Percentiles rank a stretch among this genome's conserved stretches.
phyloP scores from a whole-genome alignment of 64 coral and sea anemone species.

The Porites australiensis region DNA sequence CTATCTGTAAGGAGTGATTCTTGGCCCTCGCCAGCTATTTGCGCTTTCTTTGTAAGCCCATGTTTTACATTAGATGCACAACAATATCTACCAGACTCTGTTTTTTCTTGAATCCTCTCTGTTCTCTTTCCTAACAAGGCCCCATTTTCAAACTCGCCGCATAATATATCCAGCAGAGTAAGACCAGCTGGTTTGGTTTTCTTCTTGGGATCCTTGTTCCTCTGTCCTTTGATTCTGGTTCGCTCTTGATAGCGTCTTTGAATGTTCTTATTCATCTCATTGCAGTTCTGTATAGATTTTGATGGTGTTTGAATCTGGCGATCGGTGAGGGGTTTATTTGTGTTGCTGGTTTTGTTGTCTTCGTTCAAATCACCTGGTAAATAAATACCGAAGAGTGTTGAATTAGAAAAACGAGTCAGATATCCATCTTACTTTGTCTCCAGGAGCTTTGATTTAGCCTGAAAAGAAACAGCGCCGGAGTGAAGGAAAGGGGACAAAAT shows the following conservation, averaged over 20 bases:
- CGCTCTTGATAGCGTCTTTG: background rate
- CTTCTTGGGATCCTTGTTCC: background rate
- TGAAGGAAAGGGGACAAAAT: too few relatives aligned
- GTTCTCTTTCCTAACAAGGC: background rate
- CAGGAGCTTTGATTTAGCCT: too few relatives aligned
- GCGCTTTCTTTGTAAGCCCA: background rate
- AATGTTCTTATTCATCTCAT: background rate
- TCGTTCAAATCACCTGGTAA: background rate
- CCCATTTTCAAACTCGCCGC: constrained; percentile 20
- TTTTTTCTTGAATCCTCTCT: background rate
- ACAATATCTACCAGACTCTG: background rate
- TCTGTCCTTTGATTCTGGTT: background rate
- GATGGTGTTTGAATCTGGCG: background rate
- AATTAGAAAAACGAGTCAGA: background rate
- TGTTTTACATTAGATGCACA: background rate
- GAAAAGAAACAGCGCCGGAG: too few relatives aligned
- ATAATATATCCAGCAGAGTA: constrained; percentile 35
- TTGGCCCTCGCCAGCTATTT: background rate
- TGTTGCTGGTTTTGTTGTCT: background rate
- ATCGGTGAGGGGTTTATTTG: background rate
- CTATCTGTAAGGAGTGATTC: background rate
- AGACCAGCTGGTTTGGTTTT: background rate
- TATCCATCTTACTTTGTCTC: too few relatives aligned
- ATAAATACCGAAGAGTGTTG: background rate
- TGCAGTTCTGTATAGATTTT: background rate